These are phyloP conservation scores for Drosophila nr. perissopoda DNA, from an alignment of 2,888 invertebrate species.

Conservation along the genomic window DNA sequence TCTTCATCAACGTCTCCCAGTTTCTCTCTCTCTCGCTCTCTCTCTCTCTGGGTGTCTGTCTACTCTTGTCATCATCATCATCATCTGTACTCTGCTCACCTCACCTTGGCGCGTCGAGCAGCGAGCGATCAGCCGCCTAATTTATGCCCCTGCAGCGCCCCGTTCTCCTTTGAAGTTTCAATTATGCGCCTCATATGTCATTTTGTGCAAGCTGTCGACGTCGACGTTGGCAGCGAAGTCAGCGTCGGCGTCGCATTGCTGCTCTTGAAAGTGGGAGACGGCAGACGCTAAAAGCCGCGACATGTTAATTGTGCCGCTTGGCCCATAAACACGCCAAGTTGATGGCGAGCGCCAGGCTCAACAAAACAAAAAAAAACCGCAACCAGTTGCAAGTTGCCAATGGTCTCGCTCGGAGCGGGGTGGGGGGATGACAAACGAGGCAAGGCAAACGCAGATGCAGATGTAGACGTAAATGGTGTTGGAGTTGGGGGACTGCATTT, in stretches of 20 bases:
- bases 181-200: constrained; percentile 82
- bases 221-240: constrained; percentile 12
- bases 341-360: constrained; percentile 80
- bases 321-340: constrained; percentile 82
- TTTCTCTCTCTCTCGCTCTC: neutral
- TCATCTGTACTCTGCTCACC: constrained; percentile 51
- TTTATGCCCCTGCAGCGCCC: constrained; percentile 74
- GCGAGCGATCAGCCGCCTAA: constrained; percentile 74
- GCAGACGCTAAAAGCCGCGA: constrained; percentile 79
- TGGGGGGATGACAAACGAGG: neutral
- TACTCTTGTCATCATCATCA: constrained; percentile 47
- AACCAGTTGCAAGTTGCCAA: constrained; percentile 32
- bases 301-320: constrained; percentile 82
- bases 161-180: constrained; percentile 82
- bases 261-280: constrained; percentile 31
- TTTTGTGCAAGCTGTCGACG: constrained; percentile 71
- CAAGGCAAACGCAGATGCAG: neutral
- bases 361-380: constrained; percentile 24
- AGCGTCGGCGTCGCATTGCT: constrained; percentile 19
- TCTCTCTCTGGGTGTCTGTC: neutral
- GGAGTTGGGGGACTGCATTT: constrained; percentile 1
- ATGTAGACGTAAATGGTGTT: constrained; percentile 3
- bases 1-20: constrained; percentile 28
- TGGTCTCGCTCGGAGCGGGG: neutral
- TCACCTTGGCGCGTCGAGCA: constrained; percentile 25